These are phyloP conservation scores for Endotricha flammealis DNA, from an alignment of 2,888 invertebrate species.

Conservation along the genomic window DNA sequence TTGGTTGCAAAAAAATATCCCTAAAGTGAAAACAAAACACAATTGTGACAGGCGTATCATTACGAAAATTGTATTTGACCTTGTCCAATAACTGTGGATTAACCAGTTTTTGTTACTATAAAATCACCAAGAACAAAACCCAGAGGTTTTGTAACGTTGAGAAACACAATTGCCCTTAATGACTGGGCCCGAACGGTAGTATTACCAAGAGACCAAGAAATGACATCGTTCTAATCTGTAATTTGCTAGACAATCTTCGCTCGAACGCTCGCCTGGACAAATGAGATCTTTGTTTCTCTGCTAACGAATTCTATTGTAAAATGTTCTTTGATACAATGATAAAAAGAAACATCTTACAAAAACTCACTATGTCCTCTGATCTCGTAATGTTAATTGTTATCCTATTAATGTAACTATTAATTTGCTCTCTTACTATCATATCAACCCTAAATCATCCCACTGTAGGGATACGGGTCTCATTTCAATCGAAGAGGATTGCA, in stretches of 20 bases:
- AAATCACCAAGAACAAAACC: conserved; percentile 13
- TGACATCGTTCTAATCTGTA: conserved; percentile 16
- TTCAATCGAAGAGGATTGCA: no score
- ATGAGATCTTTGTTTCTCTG: background rate
- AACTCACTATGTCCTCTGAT: no score
- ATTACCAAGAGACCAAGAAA: conserved; percentile 13
- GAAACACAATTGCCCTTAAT: conserved; percentile 24
- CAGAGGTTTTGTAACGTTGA: conserved; percentile 18
- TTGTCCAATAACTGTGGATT: conserved; percentile 9
- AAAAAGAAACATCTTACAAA: no score
- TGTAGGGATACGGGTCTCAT: no score
- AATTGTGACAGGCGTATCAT: conserved; percentile 7
- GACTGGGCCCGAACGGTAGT: conserved; percentile 15
- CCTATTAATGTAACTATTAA: no score
- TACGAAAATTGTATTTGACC: conserved; percentile 11
- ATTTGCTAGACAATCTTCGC: conserved; percentile 11
- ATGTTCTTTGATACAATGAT: no score
- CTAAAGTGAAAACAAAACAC: background rate
- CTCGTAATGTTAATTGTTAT: no score
- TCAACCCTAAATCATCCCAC: no score
- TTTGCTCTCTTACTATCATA: no score
- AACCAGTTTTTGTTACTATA: conserved; percentile 10
- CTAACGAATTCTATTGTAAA: no score
- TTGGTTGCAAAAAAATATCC: no score
- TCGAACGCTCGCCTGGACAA: conserved; percentile 5